Conservation (phyloP, 2,797 vertebrate genomes). For the Coilia nasus region DNA sequence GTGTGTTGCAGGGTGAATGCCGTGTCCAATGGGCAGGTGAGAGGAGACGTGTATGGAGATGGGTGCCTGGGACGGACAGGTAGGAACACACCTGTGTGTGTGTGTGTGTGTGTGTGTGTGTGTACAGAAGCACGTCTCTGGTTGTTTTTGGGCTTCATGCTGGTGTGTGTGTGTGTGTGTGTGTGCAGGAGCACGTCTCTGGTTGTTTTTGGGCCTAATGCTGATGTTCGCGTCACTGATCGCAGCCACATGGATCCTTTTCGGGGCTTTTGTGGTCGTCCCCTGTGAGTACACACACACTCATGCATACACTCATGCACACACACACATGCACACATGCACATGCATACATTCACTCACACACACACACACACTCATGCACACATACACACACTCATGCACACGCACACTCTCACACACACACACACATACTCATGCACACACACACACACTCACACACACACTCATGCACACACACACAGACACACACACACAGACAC, state of each 20-base stretch:
- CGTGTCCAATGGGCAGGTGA: slow-evolving; percentile 91
- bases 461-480: no score
- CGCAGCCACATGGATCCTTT: slow-evolving; percentile 90
- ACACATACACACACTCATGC: no score
- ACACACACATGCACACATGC: background rate
- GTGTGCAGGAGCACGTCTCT: slow-evolving; percentile 83
- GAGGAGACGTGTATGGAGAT: slow-evolving; percentile 87
- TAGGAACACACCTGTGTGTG: background rate
- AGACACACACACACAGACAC: no score
- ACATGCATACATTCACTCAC: background rate
- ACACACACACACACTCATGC: no score
- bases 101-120: background rate
- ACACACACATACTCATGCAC: no score
- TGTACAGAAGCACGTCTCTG: slow-evolving; percentile 74
- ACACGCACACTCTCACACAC: no score
- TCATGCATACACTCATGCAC: background rate
- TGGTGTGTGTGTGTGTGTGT: background rate
- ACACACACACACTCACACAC: no score
- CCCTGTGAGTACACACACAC: slow-evolving; percentile 75
- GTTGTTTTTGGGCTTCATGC: slow-evolving; percentile 81
- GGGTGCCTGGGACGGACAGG: slow-evolving; percentile 89
- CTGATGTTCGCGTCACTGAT: slow-evolving; percentile 91
- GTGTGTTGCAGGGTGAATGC: slow-evolving; percentile 85
- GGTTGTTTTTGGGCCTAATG: slow-evolving; percentile 92
- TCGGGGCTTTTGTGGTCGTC: slow-evolving; percentile 86